Evolutionary conservation across 2,113 vertebrate genomes (phyloP).

Genomic region (Chaetorhynchus papuensis): DNA sequence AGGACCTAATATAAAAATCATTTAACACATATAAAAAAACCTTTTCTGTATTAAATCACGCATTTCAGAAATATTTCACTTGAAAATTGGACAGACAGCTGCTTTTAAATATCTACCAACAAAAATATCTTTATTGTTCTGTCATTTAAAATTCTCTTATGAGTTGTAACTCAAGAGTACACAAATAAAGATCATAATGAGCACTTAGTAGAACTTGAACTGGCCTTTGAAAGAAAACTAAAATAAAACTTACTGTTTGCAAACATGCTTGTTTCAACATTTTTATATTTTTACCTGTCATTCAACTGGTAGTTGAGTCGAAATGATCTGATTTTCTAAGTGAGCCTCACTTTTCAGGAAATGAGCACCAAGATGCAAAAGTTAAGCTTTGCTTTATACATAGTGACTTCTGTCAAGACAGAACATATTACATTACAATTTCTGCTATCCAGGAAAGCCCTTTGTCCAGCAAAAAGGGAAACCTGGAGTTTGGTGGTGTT

Average conservation of each 20-base stretch:
- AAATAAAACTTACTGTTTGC: neutral
- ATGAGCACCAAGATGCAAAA: neutral
- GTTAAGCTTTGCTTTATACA: neutral
- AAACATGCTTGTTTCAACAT: neutral
- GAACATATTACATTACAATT: neutral
- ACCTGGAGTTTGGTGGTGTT: accelerated
- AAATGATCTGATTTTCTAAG: neutral
- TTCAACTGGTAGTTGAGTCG: neutral
- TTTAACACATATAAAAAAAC: neutral
- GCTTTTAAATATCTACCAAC: neutral
- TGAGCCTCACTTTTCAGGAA: neutral
- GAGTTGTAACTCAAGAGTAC: neutral
- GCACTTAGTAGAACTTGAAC: neutral
- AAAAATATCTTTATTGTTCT: neutral
- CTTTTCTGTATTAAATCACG: neutral
- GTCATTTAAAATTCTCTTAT: neutral
- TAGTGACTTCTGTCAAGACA: neutral
- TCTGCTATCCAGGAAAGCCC: neutral
- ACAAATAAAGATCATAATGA: neutral
- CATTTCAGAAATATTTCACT: neutral
- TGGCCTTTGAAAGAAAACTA: neutral
- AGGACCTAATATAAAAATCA: neutral
- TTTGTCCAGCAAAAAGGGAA: neutral
- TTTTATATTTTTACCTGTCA: neutral
- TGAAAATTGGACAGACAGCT: neutral